Evolutionary conservation across 2,797 vertebrate species (phyloP).

Genomic region (Coreius guichenoti): DNA sequence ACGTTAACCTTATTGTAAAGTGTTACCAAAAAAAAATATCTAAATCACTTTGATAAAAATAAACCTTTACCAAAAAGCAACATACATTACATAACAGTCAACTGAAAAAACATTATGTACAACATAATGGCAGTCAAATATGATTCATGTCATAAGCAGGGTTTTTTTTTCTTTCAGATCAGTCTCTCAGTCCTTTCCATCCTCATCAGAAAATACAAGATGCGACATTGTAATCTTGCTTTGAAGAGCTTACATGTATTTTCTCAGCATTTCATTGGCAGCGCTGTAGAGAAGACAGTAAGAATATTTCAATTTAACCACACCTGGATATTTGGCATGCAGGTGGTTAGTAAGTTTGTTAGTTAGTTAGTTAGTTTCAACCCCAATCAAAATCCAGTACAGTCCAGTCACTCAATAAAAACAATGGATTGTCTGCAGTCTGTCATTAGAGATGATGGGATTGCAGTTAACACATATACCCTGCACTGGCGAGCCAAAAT

Average conservation of each 20-base stretch:
- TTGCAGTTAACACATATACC: constrained; percentile 25
- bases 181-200: constrained; percentile 34
- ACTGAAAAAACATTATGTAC: constrained; percentile 27
- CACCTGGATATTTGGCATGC: neutral
- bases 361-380: neutral
- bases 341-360: neutral
- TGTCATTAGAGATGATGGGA: neutral
- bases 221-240: constrained; percentile 48
- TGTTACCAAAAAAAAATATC: neutral
- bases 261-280: constrained; percentile 85
- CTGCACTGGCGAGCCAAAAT: constrained; percentile 25
- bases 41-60: neutral
- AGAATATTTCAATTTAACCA: constrained; percentile 54
- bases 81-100: neutral
- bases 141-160: constrained; percentile 9
- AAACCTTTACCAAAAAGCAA: neutral
- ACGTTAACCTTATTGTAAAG: neutral
- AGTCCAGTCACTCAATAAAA: neutral
- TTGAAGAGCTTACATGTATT: constrained; percentile 75
- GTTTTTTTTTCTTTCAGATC: neutral
- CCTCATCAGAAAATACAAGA: constrained; percentile 53
- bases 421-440: neutral
- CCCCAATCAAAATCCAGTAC: neutral
- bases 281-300: constrained; percentile 76
- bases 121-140: constrained; percentile 12